These are phyloP conservation scores for Lamellibrachia satsuma DNA, from an alignment of 2,888 invertebrate genomes.

Conservation along the genomic window DNA sequence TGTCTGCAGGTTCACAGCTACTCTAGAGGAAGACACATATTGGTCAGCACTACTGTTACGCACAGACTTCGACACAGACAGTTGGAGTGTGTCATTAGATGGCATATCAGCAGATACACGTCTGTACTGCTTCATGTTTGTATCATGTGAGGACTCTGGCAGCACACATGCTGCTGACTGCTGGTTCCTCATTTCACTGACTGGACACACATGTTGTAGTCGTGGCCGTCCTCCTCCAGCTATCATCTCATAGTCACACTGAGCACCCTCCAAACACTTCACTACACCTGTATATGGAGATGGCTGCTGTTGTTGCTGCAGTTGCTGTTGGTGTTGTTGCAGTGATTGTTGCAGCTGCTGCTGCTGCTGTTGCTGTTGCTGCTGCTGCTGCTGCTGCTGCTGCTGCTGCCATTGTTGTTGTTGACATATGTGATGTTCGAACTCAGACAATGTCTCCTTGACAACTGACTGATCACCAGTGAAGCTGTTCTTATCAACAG, in stretches of 20 bases:
- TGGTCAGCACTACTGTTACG: not conserved
- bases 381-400: too few relatives aligned
- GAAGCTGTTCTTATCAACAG: not conserved
- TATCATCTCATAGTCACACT: not conserved
- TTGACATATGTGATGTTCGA: too few relatives aligned
- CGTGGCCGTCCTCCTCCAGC: not conserved
- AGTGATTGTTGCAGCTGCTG: too few relatives aligned
- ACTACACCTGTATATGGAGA: not conserved
- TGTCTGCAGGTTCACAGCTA: not conserved
- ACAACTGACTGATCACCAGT: not conserved
- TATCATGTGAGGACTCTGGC: too few relatives aligned
- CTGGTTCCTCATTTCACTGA: not conserved
- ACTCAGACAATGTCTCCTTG: not conserved
- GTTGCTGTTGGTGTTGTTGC: too few relatives aligned
- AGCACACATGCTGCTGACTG: not conserved
- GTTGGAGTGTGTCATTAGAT: not conserved
- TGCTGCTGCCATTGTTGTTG: too few relatives aligned
- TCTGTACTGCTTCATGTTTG: not conserved
- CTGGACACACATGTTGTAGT: not conserved
- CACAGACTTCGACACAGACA: not conserved
- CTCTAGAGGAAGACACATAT: not conserved
- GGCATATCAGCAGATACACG: not conserved
- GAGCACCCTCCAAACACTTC: not conserved
- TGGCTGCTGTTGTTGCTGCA: not conserved
- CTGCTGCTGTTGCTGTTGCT: too few relatives aligned